A percentile compares a stretch with the other conserved stretches of the same genome.
These are phyloP conservation scores for Aricia agestis DNA, from an alignment of 1,140 invertebrate genomes.

Conservation along the genomic window DNA sequence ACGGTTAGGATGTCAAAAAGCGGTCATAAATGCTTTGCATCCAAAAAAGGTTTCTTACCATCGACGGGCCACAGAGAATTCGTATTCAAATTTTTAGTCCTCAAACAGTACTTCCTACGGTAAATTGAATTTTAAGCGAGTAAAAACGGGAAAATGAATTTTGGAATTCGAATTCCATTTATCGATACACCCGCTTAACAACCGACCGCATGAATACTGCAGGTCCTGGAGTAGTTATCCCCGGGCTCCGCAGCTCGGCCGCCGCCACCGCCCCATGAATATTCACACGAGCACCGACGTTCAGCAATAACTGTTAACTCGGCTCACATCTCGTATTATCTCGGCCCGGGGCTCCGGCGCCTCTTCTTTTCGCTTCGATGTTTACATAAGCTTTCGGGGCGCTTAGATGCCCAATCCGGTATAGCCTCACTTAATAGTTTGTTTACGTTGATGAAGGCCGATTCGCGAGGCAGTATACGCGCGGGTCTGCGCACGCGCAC, in stretches of 20 bases:
- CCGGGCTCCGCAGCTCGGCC: slow-evolving; percentile 41
- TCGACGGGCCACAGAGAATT: too few relatives aligned
- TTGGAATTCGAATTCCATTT: slow-evolving; percentile 6
- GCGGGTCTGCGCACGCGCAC: slow-evolving; percentile 67
- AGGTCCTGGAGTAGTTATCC: slow-evolving; percentile 48
- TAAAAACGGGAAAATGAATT: slow-evolving; percentile 6
- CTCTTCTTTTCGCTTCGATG: slow-evolving; percentile 10
- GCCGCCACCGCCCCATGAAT: slow-evolving; percentile 52
- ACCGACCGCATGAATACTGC: slow-evolving; percentile 39
- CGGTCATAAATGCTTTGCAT: too few relatives aligned
- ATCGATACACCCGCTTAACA: slow-evolving; percentile 33
- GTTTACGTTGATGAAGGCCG: slow-evolving; percentile 71
- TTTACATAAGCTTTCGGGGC: slow-evolving; percentile 2
- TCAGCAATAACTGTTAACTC: slow-evolving; percentile 70
- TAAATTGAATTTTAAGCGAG: slow-evolving; percentile 1
- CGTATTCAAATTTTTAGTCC: too few relatives aligned
- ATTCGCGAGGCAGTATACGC: slow-evolving; percentile 72
- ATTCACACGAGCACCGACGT: slow-evolving; percentile 49
- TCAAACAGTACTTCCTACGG: not conserved
- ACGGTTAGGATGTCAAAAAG: too few relatives aligned
- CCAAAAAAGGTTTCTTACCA: too few relatives aligned
- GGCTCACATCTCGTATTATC: slow-evolving; percentile 40
- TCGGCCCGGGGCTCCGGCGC: not conserved
- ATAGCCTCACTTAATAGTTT: slow-evolving; percentile 60
- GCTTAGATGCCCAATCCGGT: slow-evolving; percentile 27